Evolutionary conservation across 1,140 invertebrate species (phyloP).

Genomic region (Portunus trituberculatus): DNA sequence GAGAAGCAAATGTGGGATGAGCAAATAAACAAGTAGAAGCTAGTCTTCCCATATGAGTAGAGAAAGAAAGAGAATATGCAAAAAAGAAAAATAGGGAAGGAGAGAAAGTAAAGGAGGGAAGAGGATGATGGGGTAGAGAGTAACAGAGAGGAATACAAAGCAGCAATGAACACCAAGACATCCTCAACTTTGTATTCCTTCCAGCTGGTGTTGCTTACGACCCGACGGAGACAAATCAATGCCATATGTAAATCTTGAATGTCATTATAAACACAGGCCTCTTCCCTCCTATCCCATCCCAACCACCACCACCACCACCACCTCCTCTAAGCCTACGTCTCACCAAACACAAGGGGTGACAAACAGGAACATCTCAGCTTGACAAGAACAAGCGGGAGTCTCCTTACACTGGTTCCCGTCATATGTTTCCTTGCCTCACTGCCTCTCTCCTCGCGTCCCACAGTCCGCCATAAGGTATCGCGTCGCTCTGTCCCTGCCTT

Average conservation of each 20-base stretch:
- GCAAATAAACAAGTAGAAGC: not conserved
- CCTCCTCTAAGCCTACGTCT: not conserved
- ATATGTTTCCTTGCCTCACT: no score
- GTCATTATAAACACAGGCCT: slow-evolving; percentile 12
- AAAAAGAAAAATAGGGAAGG: not conserved
- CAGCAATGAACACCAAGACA: no score
- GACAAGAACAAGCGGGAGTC: no score
- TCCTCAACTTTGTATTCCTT: not conserved
- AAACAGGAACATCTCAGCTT: no score
- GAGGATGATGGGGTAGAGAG: no score
- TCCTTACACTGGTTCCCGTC: no score
- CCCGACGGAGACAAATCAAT: not conserved
- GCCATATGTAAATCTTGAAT: not conserved
- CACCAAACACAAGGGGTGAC: not conserved
- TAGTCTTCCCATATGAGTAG: not conserved
- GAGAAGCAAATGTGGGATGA: not conserved
- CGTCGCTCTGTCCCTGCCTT: no score
- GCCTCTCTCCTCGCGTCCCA: no score
- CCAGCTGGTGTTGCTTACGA: not conserved
- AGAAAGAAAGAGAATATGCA: not conserved
- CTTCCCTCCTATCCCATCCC: not conserved
- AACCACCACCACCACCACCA: not conserved
- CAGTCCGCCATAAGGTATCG: no score
- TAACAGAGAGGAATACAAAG: no score
- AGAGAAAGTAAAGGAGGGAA: not conserved